Percentiles rank a stretch among this genome's conserved stretches.
Evolutionary conservation across 2,113 vertebrate genomes (phyloP).

Genomic region (Limnothrissa miodon): DNA sequence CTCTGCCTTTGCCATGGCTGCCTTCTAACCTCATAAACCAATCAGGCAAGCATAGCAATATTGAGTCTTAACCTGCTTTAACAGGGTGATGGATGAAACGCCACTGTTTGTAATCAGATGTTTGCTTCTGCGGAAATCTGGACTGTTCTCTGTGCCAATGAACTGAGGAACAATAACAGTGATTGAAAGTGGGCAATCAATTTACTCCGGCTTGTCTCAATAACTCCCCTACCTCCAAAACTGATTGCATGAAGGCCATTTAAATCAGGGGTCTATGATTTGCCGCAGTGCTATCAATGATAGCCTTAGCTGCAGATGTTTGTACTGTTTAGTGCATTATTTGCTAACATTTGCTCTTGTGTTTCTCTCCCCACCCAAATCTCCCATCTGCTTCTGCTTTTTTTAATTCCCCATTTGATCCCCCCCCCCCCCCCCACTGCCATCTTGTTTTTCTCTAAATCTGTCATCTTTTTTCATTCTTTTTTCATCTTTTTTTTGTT

Average conservation of each 20-base stretch:
- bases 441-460: not conserved
- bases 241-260: not conserved
- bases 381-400: not conserved
- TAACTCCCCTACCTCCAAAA: not conserved
- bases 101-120: conserved; percentile 4
- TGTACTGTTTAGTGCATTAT: not conserved
- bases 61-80: conserved; percentile 18
- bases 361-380: not conserved
- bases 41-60: conserved; percentile 3
- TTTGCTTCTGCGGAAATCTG: not conserved
- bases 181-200: not conserved
- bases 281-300: not conserved
- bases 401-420: not conserved
- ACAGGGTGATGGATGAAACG: not conserved
- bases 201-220: not conserved
- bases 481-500: not conserved
- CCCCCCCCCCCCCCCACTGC: not conserved
- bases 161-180: not conserved
- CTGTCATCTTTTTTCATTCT: not conserved
- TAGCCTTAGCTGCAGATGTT: not conserved
- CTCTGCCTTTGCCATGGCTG: not conserved
- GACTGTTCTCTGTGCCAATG: conserved; percentile 3
- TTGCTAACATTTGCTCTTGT: not conserved
- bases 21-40: conserved; percentile 15
- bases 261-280: not conserved